phyloP scores from a whole-genome alignment of 2,888 invertebrate genomes.

The Eupithecia tripunctaria region DNA sequence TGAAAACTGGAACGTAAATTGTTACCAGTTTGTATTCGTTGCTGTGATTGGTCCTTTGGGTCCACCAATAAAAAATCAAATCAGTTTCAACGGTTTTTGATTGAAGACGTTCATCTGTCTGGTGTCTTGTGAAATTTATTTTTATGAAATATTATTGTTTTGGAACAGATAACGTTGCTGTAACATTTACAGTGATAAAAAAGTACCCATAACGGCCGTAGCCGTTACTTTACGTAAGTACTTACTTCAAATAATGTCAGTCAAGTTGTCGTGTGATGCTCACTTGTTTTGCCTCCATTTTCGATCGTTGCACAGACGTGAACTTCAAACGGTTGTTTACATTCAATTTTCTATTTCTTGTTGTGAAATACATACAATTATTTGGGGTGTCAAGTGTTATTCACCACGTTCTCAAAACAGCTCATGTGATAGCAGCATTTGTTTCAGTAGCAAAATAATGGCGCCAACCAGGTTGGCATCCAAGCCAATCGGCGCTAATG shows the following conservation, averaged over 20 bases:
- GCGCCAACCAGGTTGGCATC: constrained; percentile 86
- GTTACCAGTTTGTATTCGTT: constrained; percentile 39
- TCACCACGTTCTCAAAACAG: constrained; percentile 45
- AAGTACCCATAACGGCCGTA: constrained; percentile 65
- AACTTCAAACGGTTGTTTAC: constrained; percentile 65
- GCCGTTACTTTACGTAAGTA: constrained; percentile 72
- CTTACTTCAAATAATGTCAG: constrained; percentile 49
- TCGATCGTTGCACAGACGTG: constrained; percentile 66
- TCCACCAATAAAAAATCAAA: constrained; percentile 69
- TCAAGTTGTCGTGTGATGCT: constrained; percentile 62
- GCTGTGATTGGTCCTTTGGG: constrained; percentile 58
- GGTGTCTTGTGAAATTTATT: constrained; percentile 68
- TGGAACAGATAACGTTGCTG: constrained; percentile 50
- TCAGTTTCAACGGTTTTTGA: constrained; percentile 77
- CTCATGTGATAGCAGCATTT: constrained; percentile 40
- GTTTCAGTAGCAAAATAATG: constrained; percentile 79
- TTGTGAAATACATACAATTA: constrained; percentile 21
- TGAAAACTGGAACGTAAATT: constrained; percentile 53
- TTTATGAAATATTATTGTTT: constrained; percentile 62
- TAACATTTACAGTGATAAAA: constrained; percentile 57
- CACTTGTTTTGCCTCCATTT: constrained; percentile 83
- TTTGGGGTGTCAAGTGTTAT: constrained; percentile 34
- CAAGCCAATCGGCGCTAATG: constrained; percentile 77
- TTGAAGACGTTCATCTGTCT: constrained; percentile 72
- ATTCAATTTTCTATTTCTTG: constrained; percentile 45